Conservation (phyloP, 2,797 vertebrate species). For the Gephyroberyx darwinii region DNA sequence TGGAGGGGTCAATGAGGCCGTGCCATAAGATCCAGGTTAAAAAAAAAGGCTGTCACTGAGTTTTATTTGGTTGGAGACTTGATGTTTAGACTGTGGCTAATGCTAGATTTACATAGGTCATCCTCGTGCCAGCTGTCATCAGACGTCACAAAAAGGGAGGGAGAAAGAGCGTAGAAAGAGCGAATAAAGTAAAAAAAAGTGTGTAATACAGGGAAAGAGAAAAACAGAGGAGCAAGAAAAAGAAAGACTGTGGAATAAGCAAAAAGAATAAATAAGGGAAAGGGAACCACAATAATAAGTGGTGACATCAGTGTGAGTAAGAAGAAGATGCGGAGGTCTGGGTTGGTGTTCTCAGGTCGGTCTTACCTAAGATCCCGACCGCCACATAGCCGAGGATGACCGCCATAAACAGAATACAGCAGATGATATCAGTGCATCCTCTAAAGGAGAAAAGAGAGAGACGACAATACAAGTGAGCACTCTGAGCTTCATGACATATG, state of each 20-base stretch:
- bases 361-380: slow-evolving; percentile 88
- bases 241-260: neutral
- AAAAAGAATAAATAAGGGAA: neutral
- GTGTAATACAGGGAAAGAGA: neutral
- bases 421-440: slow-evolving; percentile 91
- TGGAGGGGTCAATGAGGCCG: neutral
- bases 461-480: slow-evolving; percentile 9
- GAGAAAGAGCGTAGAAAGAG: too few species aligned
- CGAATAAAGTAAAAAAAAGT: too few species aligned
- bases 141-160: too few species aligned
- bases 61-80: too few species aligned
- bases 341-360: neutral
- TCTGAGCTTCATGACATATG: slow-evolving; percentile 23
- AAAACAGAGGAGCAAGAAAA: neutral
- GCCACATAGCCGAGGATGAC: slow-evolving; percentile 85
- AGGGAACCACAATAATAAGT: neutral
- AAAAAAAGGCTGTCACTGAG: neutral
- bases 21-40: neutral
- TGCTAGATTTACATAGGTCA: too few species aligned
- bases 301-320: neutral
- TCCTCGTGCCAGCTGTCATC: too few species aligned
- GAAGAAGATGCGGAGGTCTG: neutral
- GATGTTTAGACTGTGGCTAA: too few species aligned
- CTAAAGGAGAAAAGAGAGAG: slow-evolving; percentile 64
- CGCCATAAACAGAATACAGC: slow-evolving; percentile 85